Base-by-base conservation (phyloP, 1,140 invertebrate genomes). In the Drosophila cardini region DNA sequence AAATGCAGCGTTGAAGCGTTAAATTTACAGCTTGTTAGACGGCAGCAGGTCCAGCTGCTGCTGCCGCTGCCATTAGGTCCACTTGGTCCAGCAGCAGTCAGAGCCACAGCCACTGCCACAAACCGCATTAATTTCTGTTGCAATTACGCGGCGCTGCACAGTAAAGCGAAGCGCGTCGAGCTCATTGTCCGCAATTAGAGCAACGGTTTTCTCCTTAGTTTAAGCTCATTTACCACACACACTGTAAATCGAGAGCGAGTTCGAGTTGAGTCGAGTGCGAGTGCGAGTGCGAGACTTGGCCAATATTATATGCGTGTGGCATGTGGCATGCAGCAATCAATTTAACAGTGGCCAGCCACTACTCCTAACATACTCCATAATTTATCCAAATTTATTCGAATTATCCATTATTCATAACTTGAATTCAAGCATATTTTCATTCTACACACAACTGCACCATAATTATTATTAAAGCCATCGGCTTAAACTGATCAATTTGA, bases 21-120 rank as follows among this genome's bases (percentile, higher is more conserved):
- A 89, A 87, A 87, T 89, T 89, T 86, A 89, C 84, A 89, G 83
- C 83, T 87, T 81, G 83, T 87, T 87, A 87, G 83, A 78, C 72
- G 73, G 71, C 83, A 79, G 80, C 80, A 78, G 70, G 65, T 75
- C 70, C 74, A 82, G 70, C 58, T 40, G 50, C 48, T 45, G 65
- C 45, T 26, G 50, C 48, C 50, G 65, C 45, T 26, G 38, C 30
- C 26, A 46, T 32, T 64, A 52, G 62, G 55, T 57, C 40, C 57
- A 64, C 48, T 45, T 62, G 58, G 58, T 61, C 32, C 36, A 38
- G 36, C 36, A 56, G 69, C 74, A 55, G 50, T n/a, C 46, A 4
- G 72, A 62, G 46, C 36, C 11, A 42, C 58, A 56, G 11, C 73
- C 40, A 32, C 69, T 72, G 15, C 64, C 38, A 21, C 50, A 26